Percentiles rank a stretch among this genome's conserved stretches.
These are phyloP conservation scores for Pinna nobilis DNA, from an alignment of 1,140 invertebrate genomes.

Conservation along the genomic window DNA sequence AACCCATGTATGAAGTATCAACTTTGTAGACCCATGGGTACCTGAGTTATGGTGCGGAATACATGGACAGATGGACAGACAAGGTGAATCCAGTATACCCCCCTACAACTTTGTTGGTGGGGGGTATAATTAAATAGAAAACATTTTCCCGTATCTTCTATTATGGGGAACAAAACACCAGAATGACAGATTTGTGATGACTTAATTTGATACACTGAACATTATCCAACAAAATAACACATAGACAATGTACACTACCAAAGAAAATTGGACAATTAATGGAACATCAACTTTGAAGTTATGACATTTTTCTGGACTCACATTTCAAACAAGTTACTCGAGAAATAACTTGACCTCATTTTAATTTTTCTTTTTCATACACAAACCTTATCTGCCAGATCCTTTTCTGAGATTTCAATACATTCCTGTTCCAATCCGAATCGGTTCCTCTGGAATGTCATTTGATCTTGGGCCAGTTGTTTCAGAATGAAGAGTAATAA, in stretches of 20 bases:
- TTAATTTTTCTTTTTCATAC: background rate
- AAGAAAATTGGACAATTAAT: background rate
- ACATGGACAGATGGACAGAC: no score
- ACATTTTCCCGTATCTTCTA: no score
- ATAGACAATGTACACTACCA: background rate
- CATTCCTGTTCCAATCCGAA: conserved; percentile 79
- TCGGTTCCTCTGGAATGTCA: conserved; percentile 89
- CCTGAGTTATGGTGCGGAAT: no score
- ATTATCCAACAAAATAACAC: background rate
- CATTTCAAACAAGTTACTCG: background rate
- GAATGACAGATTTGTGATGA: background rate
- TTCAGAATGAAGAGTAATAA: conserved; percentile 96
- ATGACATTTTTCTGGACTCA: background rate
- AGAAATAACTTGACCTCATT: background rate
- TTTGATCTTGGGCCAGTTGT: conserved; percentile 93
- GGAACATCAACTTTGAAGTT: background rate
- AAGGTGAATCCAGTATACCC: no score
- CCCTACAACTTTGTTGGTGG: no score
- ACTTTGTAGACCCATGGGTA: no score
- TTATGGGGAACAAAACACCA: no score
- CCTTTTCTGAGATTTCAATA: conserved; percentile 93
- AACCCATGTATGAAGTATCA: no score
- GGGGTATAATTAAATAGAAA: no score
- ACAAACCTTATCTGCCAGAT: conserved; percentile 88
- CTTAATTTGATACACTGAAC: background rate